These are phyloP conservation scores for Dicerorhinus sumatrensis DNA, from an alignment of 2,113 vertebrate genomes.

Conservation along the genomic window DNA sequence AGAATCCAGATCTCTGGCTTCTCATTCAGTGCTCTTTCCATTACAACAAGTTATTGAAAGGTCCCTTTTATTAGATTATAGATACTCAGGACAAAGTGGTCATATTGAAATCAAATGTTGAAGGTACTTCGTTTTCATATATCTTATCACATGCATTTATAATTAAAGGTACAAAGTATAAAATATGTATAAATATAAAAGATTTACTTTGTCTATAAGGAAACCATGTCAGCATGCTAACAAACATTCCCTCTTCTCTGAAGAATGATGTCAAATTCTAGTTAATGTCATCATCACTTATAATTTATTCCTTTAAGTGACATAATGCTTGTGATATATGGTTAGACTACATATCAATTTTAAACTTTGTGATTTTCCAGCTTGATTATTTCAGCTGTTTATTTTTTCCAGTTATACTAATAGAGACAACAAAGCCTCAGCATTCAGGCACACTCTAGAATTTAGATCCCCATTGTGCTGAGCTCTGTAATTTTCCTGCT, in stretches of 20 bases:
- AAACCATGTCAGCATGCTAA: background rate
- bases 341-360: background rate
- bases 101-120: background rate
- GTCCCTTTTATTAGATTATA: background rate
- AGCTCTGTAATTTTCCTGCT: background rate
- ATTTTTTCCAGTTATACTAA: background rate
- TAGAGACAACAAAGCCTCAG: background rate
- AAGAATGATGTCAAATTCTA: background rate
- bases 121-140: background rate
- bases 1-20: background rate
- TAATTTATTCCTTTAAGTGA: background rate
- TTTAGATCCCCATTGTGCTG: background rate
- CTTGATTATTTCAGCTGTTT: background rate
- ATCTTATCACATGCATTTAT: background rate
- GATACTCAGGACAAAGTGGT: background rate
- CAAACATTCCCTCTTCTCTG: background rate
- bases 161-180: background rate
- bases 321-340: background rate
- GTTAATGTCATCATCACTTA: slow-evolving; percentile 6
- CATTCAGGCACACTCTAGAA: background rate
- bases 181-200: background rate
- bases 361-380: background rate
- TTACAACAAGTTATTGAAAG: background rate
- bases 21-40: background rate
- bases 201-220: background rate